Base-by-base conservation (phyloP, 2,888 invertebrate genomes). In the Lutraria lutraria region DNA sequence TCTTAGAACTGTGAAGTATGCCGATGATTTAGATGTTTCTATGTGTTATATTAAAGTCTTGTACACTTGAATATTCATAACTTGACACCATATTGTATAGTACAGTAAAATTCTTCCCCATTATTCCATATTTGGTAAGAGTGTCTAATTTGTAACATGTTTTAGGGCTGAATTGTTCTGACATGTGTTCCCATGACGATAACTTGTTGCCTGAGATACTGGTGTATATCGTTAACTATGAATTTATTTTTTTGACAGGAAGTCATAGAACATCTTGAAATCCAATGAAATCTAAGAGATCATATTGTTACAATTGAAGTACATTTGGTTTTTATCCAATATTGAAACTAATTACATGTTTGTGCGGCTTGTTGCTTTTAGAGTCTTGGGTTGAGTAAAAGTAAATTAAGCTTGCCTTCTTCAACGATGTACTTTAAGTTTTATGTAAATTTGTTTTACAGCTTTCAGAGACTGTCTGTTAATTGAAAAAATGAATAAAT, bases 121-220 rank as follows among this genome's bases (percentile, higher is more conserved):
- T 12, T 34, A 31, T 76, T 16, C 76, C 76, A 31, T 76, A 76
- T 76, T 76, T 76, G 76, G 76, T 34, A 34, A 76, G 8, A 31
- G 31, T 76, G 21, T 76, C 25, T 76, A 76, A 76, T 76, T 76
- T n/a, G 76, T 34, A 76, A 15, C 76, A 16, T 76, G 76, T 76
- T 76, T 76, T 76, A 76, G 34, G 76, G 34, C 76, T 31, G 76
- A 76, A 15, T 34, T 19, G 34, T 76, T 34, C 34, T 76, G 76
- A 76, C 76, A 76, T 43, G 43, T 68, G 52, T 83, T 83, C 68
- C 83, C 83, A 25, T 21, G 83, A 13, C 15, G n/a, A n/a, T 25
- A 68, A 13, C 25, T 16, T n/a, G n/a, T 83, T 68, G 83, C 83
- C 63, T 83, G 63, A n/a, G n/a, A 68, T n/a, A 43, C 34, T 68